Conservation (phyloP, 2,888 invertebrate genomes). For the Carabus problematicus region DNA sequence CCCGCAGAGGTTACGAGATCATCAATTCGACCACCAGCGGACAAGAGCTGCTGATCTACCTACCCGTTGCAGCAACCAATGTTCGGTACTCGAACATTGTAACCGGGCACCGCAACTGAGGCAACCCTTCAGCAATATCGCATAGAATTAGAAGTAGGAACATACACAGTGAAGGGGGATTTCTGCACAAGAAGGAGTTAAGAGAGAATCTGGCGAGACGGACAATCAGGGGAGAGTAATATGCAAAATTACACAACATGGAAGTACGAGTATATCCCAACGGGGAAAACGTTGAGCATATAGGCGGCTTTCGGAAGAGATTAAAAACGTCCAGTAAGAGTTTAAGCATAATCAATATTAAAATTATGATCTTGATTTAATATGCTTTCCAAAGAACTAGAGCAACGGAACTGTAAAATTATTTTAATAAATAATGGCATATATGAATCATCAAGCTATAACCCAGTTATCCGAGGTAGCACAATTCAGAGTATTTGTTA, state of each 20-base stretch:
- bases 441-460: too few relatives aligned
- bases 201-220: conserved; percentile 2
- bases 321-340: conserved; percentile 38
- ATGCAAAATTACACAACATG: conserved; percentile 41
- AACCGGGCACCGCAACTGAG: neutral
- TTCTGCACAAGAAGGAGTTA: neutral
- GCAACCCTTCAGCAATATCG: neutral
- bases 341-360: conserved; percentile 10
- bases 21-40: too few relatives aligned
- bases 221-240: conserved; percentile 26
- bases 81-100: too few relatives aligned
- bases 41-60: too few relatives aligned
- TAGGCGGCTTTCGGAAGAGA: conserved; percentile 38
- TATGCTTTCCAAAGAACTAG: conserved; percentile 20
- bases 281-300: conserved; percentile 32
- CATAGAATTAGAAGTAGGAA: neutral
- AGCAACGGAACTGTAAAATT: too few relatives aligned
- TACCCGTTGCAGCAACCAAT: neutral
- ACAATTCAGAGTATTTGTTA: too few relatives aligned
- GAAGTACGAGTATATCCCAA: conserved; percentile 30
- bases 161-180: neutral
- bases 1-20: too few relatives aligned
- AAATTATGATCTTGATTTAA: conserved; percentile 39
- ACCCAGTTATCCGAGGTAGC: too few relatives aligned
- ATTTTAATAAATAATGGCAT: too few relatives aligned